Conservation (phyloP, 53 echinoderm and acorn worm genomes). For the Temnopleurus reevesii region DNA sequence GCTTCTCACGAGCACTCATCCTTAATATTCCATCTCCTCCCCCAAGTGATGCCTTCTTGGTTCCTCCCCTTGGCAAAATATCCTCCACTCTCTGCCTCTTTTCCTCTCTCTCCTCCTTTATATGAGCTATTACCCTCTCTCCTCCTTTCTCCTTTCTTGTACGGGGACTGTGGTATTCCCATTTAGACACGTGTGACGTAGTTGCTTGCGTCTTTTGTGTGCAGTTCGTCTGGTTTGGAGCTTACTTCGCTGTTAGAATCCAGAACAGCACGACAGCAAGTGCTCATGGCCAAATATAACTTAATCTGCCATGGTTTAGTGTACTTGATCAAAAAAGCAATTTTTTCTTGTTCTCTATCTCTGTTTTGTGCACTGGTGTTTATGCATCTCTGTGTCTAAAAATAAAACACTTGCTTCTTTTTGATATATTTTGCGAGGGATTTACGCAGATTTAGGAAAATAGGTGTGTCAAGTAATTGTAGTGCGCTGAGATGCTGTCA, state of each 20-base stretch:
- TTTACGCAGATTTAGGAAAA: background rate
- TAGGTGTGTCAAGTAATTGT: background rate
- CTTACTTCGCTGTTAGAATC: background rate
- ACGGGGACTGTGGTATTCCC: background rate
- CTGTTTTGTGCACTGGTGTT: background rate
- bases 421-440: background rate
- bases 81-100: no score
- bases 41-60: slow-evolving; percentile 1
- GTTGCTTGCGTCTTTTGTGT: slow-evolving; percentile 46
- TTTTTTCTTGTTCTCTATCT: background rate
- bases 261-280: background rate
- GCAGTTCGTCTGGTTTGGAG: slow-evolving; percentile 10
- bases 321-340: slow-evolving; percentile 12
- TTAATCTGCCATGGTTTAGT: slow-evolving; percentile 9
- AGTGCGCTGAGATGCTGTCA: background rate
- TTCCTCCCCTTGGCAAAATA: background rate
- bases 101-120: no score
- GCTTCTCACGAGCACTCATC: background rate
- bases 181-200: slow-evolving; percentile 25
- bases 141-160: no score
- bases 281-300: slow-evolving; percentile 31
- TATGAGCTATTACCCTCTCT: no score
- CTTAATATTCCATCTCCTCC: slow-evolving; percentile 2
- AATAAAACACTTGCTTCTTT: background rate
- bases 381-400: background rate